Evolutionary conservation across 2,888 invertebrate species (phyloP).

Genomic region (Octonoba sinensis): DNA sequence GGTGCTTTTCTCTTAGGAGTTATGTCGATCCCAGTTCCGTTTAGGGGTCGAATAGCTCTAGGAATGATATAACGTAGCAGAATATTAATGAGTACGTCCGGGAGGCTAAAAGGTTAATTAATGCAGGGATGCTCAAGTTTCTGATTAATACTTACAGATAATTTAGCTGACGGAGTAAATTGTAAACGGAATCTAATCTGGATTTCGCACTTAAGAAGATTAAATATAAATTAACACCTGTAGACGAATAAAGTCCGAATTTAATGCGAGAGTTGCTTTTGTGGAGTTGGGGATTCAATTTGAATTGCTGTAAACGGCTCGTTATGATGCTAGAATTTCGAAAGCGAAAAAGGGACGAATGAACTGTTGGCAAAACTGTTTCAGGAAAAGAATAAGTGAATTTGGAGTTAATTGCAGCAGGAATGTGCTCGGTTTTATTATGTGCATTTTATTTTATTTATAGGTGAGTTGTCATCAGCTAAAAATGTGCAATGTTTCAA

Average conservation of each 20-base stretch:
- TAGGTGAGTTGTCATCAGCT: no score
- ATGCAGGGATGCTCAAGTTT: constrained; percentile 14
- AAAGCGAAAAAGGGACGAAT: no score
- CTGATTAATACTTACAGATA: constrained; percentile 48
- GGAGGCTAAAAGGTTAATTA: constrained; percentile 46
- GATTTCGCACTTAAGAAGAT: constrained; percentile 38
- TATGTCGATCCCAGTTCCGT: constrained; percentile 24
- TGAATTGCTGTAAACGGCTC: no score
- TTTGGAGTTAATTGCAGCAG: no score
- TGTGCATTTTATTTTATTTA: no score
- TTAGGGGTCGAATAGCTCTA: constrained; percentile 24
- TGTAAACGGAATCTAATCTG: constrained; percentile 22
- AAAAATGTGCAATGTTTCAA: no score
- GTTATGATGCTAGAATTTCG: no score
- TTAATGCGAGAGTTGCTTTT: neutral
- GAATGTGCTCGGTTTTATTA: no score
- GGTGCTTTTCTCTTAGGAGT: constrained; percentile 3
- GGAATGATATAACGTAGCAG: constrained; percentile 3
- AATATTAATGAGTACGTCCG: constrained; percentile 12
- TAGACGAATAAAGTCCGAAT: constrained; percentile 20
- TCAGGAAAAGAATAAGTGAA: no score
- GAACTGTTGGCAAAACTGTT: no score
- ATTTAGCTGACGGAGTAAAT: constrained; percentile 44
- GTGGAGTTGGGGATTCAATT: no score
- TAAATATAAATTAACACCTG: constrained; percentile 38